Conservation (phyloP, 2,888 invertebrate species). For the Neoitamus cyanurus region DNA sequence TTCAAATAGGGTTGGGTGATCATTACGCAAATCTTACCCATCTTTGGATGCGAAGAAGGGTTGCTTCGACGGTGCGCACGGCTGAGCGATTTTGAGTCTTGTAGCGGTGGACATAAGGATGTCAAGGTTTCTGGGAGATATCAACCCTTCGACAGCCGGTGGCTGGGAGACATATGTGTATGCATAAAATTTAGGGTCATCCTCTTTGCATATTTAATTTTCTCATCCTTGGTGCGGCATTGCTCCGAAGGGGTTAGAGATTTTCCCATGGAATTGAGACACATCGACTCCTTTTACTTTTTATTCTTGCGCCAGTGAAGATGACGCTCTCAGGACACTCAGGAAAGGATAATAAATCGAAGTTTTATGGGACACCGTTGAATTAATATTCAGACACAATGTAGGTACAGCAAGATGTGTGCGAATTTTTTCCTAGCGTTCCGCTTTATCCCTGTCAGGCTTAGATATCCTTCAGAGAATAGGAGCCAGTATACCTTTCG, state of each 20-base stretch:
- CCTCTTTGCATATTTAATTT: slow-evolving; percentile 55
- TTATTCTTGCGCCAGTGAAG: slow-evolving; percentile 40
- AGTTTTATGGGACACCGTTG: slow-evolving; percentile 49
- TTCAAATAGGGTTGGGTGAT: slow-evolving; percentile 52
- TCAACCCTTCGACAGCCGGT: slow-evolving; percentile 9
- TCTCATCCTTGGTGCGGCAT: slow-evolving; percentile 49
- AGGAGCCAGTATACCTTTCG: slow-evolving; percentile 17
- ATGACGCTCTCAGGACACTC: slow-evolving; percentile 50
- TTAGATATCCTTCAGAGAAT: slow-evolving; percentile 8
- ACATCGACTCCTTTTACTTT: slow-evolving; percentile 34
- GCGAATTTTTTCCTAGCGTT: slow-evolving; percentile 46
- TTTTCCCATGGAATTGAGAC: slow-evolving; percentile 53
- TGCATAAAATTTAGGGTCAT: slow-evolving; percentile 52
- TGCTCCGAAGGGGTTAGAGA: slow-evolving; percentile 49
- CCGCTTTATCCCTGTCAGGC: slow-evolving; percentile 38
- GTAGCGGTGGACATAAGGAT: not conserved
- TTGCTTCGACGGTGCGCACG: not conserved
- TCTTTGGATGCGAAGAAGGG: slow-evolving; percentile 38
- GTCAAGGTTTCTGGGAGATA: not conserved
- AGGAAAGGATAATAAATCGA: slow-evolving; percentile 51
- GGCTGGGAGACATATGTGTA: slow-evolving; percentile 48
- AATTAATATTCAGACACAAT: slow-evolving; percentile 51
- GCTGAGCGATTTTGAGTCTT: not conserved
- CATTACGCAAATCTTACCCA: slow-evolving; percentile 53
- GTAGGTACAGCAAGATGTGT: slow-evolving; percentile 40